Percentiles rank a stretch among this genome's conserved stretches.
Evolutionary conservation across 2,113 vertebrate species (phyloP).

Genomic region (Macquaria ambigua): DNA sequence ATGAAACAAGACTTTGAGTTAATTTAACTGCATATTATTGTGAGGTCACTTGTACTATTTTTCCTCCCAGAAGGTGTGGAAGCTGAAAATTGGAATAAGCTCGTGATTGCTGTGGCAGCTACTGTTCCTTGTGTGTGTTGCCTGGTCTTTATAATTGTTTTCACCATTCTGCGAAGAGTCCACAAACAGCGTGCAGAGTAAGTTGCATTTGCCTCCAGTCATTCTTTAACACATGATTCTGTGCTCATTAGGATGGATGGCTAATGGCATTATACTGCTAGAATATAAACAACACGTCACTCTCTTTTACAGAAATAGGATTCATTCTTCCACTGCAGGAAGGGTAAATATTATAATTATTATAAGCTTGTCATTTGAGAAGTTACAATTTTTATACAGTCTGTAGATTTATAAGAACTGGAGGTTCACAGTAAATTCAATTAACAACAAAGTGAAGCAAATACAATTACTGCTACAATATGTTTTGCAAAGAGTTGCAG

Average conservation of each 20-base stretch:
- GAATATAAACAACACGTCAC: background rate
- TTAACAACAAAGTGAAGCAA: background rate
- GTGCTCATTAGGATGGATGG: background rate
- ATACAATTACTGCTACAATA: background rate
- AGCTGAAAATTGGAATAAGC: rapidly evolving
- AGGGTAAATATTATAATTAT: slow-evolving; percentile 51
- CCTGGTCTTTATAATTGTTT: slow-evolving; percentile 32
- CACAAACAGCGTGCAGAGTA: slow-evolving; percentile 10
- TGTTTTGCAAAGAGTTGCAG: background rate
- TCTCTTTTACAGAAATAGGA: slow-evolving; percentile 10
- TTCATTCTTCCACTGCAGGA: background rate
- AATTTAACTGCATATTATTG: background rate
- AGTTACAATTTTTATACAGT: background rate
- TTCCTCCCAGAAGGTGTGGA: background rate
- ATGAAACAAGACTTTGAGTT: background rate
- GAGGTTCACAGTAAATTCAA: background rate
- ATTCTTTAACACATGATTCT: background rate
- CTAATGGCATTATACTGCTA: background rate
- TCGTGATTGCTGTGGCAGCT: background rate
- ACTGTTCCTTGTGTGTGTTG: slow-evolving; percentile 9
- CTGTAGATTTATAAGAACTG: background rate
- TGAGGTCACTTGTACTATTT: background rate
- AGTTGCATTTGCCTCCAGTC: background rate
- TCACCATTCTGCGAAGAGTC: background rate
- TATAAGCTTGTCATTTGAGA: background rate